Percentiles rank a stretch among this genome's conserved stretches.
Conservation (phyloP, 2,888 invertebrate species). For the Lissonota sp. region DNA sequence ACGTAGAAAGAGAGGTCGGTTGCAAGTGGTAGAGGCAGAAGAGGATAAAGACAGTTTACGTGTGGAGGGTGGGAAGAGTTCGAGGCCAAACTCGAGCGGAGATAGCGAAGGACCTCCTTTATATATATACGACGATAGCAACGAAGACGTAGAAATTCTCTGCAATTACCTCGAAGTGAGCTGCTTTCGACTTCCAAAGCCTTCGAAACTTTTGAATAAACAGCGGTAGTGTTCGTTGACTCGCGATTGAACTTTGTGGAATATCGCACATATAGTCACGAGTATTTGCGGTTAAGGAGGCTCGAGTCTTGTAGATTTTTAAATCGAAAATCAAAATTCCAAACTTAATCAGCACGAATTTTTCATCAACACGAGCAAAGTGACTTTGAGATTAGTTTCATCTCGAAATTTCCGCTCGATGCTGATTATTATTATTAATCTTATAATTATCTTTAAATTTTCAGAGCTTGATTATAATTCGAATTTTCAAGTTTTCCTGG, state of each 20-base stretch:
- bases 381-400: no score
- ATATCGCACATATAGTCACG: slow-evolving; percentile 35
- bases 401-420: no score
- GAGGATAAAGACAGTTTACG: slow-evolving; percentile 44
- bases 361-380: no score
- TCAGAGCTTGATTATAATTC: no score
- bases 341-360: no score
- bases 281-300: no score
- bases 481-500: no score
- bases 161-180: slow-evolving; percentile 83
- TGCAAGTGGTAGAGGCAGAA: slow-evolving; percentile 54
- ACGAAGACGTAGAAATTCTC: slow-evolving; percentile 77
- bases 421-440: no score
- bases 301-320: no score
- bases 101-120: slow-evolving; percentile 44
- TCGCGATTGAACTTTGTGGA: slow-evolving; percentile 60
- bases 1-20: slow-evolving; percentile 71
- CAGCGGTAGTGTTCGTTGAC: slow-evolving; percentile 67
- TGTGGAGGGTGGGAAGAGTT: slow-evolving; percentile 18
- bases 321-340: no score
- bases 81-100: slow-evolving; percentile 48
- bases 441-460: no score
- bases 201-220: slow-evolving; percentile 83
- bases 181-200: slow-evolving; percentile 82
- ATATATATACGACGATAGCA: slow-evolving; percentile 31